Evolutionary conservation across 2,888 invertebrate species (phyloP), one percentile per base, ranked within the genome.

Genomic region (Trissolcus brochymenae): DNA sequence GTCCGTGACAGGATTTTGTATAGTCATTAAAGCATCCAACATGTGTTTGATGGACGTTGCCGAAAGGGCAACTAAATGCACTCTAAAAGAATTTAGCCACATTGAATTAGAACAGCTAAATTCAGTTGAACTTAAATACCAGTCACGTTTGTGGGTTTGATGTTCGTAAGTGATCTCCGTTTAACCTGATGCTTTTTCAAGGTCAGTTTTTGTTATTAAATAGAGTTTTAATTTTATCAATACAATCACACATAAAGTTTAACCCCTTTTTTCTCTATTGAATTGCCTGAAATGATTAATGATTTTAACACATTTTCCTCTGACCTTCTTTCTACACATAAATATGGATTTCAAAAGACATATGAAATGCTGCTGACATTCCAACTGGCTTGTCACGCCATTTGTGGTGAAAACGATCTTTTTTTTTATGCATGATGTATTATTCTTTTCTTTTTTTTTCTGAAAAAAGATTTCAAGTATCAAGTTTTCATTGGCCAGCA

Each of bases 1-100:
- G 76, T 19, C 65, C 66, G 43, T 70, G 78, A 61, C 71, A 53
- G 46, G 55, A 19, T 41, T 64, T 67, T 53, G 35, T 35, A 17
- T 53, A 40, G 57, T 78, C 71, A 72, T 78, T 75, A 75, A 64
- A 62, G 64, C 67, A 50, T 67, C 71, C 43, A 75, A 71, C 78
- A 78, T 74, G 67, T 78, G 78, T 72, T 67, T 54, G 71, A 78
- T 51, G 50, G 25, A 66, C 66, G 35, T 66, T 21, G 59, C 53
- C 59, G 68, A 61, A 54, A 66, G 65, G 61, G 50, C 68, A 14
- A 43, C 29, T 13, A 67, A 55, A 60, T 14, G 29, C 21, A 13
- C 14, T 16, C 16, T 9, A 29, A 72, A 72, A 67, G 51, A 67
- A 67, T 51, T 57, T 49, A 14, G 14, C 21, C 51, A 43, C 61